Conservation (phyloP, 2,797 vertebrate genomes). For the Tadarida brasiliensis region DNA sequence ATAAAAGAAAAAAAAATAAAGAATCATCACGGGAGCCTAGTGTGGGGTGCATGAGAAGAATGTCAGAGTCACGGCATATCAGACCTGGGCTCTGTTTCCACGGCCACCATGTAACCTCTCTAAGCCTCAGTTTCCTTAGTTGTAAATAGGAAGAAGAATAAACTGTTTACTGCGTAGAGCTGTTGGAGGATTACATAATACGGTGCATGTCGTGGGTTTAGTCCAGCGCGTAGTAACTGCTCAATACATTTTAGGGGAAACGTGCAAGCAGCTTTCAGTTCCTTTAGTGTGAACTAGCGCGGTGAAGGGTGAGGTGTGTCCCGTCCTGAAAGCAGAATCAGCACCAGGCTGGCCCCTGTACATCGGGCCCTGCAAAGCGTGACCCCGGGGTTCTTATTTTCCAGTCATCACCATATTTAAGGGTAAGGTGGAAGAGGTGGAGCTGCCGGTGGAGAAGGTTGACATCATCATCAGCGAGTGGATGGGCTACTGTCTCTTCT, state of each 20-base stretch:
- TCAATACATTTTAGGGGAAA: neutral
- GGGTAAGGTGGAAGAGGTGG: slow-evolving; percentile 98
- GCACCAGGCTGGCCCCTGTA: neutral
- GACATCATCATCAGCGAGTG: slow-evolving; percentile 99
- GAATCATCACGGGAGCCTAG: neutral
- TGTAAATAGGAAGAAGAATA: neutral
- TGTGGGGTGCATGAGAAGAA: no score
- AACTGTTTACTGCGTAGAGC: neutral
- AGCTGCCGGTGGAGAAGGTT: slow-evolving; percentile 96
- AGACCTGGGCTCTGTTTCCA: neutral
- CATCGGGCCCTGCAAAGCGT: slow-evolving; percentile 44
- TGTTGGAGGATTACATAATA: neutral
- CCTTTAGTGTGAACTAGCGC: neutral
- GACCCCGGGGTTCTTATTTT: slow-evolving; percentile 85
- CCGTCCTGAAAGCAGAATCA: neutral
- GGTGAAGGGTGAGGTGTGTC: neutral
- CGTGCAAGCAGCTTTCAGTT: neutral
- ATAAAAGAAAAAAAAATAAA: no score
- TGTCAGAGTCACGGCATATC: neutral
- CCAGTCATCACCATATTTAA: slow-evolving; percentile 99
- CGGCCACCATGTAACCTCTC: neutral
- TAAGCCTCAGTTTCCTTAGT: neutral
- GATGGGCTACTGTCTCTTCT: slow-evolving; percentile 99
- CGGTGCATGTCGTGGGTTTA: accelerated
- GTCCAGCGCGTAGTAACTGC: neutral